These are phyloP conservation scores for Corythornis cristatus DNA, from an alignment of 2,113 vertebrate genomes.

Conservation along the genomic window DNA sequence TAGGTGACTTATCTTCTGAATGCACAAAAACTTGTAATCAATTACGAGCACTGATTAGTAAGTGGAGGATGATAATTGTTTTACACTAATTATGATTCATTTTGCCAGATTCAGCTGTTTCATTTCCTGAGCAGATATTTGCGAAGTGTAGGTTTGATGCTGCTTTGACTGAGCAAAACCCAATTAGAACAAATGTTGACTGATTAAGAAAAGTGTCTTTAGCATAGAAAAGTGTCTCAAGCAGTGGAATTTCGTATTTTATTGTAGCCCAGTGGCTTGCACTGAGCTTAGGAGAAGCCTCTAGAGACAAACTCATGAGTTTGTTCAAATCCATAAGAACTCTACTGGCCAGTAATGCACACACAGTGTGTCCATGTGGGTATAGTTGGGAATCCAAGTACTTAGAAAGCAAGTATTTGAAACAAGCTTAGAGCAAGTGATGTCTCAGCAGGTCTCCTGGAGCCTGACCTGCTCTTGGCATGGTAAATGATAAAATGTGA, in stretches of 20 bases:
- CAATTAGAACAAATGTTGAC: neutral
- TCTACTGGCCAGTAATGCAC: neutral
- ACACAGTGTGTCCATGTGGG: fast-evolving
- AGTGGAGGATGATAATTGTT: neutral
- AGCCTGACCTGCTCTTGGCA: neutral
- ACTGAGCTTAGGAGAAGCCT: neutral
- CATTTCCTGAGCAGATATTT: neutral
- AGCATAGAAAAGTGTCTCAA: neutral
- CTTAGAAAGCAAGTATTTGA: neutral
- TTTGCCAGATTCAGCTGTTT: conserved; percentile 9
- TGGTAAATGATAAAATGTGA: neutral
- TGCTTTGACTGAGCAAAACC: neutral
- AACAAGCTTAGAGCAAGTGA: neutral
- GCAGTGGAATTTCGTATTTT: neutral
- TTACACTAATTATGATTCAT: neutral
- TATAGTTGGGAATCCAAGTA: neutral
- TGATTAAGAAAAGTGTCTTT: neutral
- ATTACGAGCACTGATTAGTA: conserved; percentile 15
- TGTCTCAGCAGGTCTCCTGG: neutral
- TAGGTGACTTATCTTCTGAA: neutral
- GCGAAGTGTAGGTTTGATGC: neutral
- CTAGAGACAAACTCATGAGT: neutral
- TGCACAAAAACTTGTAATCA: neutral
- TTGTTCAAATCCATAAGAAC: neutral
- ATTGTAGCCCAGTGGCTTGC: neutral